These are phyloP conservation scores for Limnothrissa miodon DNA, from an alignment of 2,113 vertebrate species.

Conservation along the genomic window DNA sequence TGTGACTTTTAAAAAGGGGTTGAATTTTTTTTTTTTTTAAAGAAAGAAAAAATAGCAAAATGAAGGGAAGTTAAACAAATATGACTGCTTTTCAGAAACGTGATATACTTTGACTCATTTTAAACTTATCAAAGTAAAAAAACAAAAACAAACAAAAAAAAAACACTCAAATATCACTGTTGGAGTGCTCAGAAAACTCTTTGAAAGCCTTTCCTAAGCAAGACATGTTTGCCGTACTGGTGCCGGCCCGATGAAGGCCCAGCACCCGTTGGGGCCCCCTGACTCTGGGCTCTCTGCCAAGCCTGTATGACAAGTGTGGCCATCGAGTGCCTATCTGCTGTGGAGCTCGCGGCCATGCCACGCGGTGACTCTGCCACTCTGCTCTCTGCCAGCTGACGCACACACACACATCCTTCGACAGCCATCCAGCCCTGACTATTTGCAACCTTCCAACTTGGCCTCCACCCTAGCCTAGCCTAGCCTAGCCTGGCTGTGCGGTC, in stretches of 20 bases:
- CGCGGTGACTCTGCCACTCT: conserved; percentile 61
- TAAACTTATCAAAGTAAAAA: conserved; percentile 57
- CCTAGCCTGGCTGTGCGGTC: conserved; percentile 31
- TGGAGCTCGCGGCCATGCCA: conserved; percentile 47
- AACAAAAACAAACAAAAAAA: not conserved
- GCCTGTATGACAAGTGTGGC: conserved; percentile 69
- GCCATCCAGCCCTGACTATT: conserved; percentile 19
- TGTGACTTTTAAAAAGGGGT: conserved; percentile 55
- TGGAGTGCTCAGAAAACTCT: conserved; percentile 67
- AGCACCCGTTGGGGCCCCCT: conserved; percentile 43
- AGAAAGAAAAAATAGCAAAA: conserved; percentile 60
- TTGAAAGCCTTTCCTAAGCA: conserved; percentile 62
- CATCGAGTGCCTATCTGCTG: conserved; percentile 77
- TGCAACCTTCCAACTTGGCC: conserved; percentile 46
- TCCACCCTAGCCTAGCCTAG: not conserved
- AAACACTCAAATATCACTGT: conserved; percentile 68
- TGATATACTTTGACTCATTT: conserved; percentile 11
- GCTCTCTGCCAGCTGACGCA: conserved; percentile 45
- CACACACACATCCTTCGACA: not conserved
- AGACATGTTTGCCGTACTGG: conserved; percentile 53
- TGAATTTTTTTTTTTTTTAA: not conserved
- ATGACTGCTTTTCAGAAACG: conserved; percentile 18
- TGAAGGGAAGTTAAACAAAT: conserved; percentile 60
- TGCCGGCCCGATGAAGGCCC: conserved; percentile 50
- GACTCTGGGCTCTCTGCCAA: conserved; percentile 59